Percentiles rank a stretch among this genome's conserved stretches.
phyloP scores from a whole-genome alignment of 1,140 invertebrate genomes.

The Aphaenogaster rudis region DNA sequence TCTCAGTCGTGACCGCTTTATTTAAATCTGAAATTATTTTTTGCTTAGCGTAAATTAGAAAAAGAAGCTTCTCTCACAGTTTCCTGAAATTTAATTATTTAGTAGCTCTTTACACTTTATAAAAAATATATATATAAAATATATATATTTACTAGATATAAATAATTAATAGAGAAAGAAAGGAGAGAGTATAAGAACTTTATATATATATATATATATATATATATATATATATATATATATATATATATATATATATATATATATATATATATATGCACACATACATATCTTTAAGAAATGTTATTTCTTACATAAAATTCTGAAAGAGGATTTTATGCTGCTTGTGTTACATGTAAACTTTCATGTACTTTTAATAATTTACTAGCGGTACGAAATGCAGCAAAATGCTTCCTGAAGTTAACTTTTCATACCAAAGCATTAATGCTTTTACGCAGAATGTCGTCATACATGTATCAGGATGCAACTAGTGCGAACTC shows the following conservation, averaged over 20 bases:
- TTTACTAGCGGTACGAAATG: neutral
- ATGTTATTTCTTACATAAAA: neutral
- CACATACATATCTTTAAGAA: neutral
- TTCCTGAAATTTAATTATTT: neutral
- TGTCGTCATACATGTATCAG: neutral
- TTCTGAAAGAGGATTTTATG: neutral
- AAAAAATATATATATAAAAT: neutral
- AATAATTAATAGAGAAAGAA: too few relatives aligned
- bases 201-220: neutral
- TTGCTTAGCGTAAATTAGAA: neutral
- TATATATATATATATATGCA: neutral
- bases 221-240: neutral
- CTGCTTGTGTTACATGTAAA: constrained; percentile 1
- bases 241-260: neutral
- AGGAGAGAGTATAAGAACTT: too few relatives aligned
- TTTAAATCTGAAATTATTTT: constrained; percentile 21
- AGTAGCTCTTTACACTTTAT: neutral
- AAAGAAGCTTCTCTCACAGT: too few relatives aligned
- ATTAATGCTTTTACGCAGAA: neutral
- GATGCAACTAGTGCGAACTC: neutral
- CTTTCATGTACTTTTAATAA: constrained; percentile 16
- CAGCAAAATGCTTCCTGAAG: neutral
- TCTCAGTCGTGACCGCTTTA: neutral
- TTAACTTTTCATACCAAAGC: constrained; percentile 19
- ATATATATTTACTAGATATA: neutral